Percentiles rank a stretch among this genome's conserved stretches.
These are phyloP conservation scores for Anas acuta DNA, from an alignment of 2,797 vertebrate species.

Conservation along the genomic window DNA sequence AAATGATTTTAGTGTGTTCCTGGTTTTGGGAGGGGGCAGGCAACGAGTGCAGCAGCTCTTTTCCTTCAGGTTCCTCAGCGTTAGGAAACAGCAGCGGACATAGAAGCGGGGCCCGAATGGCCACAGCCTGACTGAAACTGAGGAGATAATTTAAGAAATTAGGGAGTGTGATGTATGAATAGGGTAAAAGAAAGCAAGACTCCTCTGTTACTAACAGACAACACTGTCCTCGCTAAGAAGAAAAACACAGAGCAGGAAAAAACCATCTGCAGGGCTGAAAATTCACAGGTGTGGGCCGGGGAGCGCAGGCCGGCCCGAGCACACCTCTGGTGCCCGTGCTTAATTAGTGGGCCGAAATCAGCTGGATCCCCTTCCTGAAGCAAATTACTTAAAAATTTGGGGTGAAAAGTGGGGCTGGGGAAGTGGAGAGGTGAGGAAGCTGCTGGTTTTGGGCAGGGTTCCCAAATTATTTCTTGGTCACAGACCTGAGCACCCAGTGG, in stretches of 20 bases:
- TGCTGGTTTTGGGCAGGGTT: neutral
- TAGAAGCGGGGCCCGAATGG: neutral
- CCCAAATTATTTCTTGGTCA: too few relatives aligned
- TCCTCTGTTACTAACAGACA: too few relatives aligned
- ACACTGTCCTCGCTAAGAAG: neutral
- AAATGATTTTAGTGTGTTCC: fast-evolving
- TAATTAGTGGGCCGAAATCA: constrained; percentile 24
- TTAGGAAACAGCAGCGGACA: neutral
- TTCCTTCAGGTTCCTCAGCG: neutral
- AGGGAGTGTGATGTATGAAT: neutral
- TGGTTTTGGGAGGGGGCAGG: neutral
- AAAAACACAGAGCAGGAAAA: neutral
- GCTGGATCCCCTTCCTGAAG: neutral
- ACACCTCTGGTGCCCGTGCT: neutral
- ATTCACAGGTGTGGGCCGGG: neutral
- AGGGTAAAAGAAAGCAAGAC: neutral
- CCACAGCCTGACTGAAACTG: neutral
- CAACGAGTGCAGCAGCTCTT: neutral
- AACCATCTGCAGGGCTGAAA: fast-evolving
- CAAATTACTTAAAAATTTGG: too few relatives aligned
- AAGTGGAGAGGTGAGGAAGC: too few relatives aligned
- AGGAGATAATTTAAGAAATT: neutral
- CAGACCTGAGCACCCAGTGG: too few relatives aligned
- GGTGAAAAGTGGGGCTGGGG: too few relatives aligned
- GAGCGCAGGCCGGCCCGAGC: neutral